Base-by-base conservation (phyloP, 2,888 invertebrate species). In the Synanthedon andrenaeformis region DNA sequence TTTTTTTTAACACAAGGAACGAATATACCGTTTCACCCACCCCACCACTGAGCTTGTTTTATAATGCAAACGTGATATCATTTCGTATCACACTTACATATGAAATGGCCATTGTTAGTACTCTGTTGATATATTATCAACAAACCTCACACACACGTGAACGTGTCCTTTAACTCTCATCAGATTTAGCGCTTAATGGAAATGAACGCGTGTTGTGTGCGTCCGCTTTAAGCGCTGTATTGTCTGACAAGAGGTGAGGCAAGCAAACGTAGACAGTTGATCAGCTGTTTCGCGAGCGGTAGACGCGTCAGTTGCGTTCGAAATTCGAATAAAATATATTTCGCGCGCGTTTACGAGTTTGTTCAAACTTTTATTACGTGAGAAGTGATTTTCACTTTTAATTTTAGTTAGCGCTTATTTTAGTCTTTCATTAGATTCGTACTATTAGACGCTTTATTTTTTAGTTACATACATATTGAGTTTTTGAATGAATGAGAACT, bases 281-380 rank as follows among this genome's bases (percentile, higher is more conserved):
- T 73, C 74, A 76, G 69, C 74, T 76, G 74, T 58, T 66, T 67
- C 67, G 72, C 63, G 67, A 58, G 67, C 63, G 69, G 59, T 68
- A 62, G 76, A 75, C 82, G 82, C 67, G 74, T 65, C 50, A 53
- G 28, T 45, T 45, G 13, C 13, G n/a, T 45, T 45, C 45, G 14
- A n/a, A n/a, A 14, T 45, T 45, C 35, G 8, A 28, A 41, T 12
- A 19, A 12, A 19, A 19, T 51, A 17, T 23, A 35, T 23, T 12
- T 51, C 19, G 13, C 41, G 42, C 35, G 42, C 50, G 48, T 45
- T 49, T 13, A 23, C 23, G 23, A 23, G 23, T 23, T 23, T 23
- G 23, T 23, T 23, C 23, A 5, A 13, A 41, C 19, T 52, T 52
- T 53, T 55, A 49, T 53, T 41, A 53, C 45, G 45, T 14, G 45